A percentile compares a stretch with the other conserved stretches of the same genome.
These are phyloP conservation scores for Nesogale talazaci DNA, from an alignment of 2,113 vertebrate species.

Conservation along the genomic window DNA sequence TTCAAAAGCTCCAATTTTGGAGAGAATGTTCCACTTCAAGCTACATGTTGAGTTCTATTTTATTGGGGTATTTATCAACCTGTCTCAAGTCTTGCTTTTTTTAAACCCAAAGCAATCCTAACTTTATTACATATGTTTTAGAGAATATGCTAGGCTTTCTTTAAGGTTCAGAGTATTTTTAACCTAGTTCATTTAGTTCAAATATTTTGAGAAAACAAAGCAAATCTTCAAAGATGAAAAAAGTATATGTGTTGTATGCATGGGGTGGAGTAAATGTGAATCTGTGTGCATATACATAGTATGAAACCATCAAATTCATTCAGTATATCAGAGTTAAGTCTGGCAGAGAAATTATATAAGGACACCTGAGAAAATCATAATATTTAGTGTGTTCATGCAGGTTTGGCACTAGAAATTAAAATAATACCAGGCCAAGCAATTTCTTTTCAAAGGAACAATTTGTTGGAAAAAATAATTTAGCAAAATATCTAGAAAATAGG, in stretches of 20 bases:
- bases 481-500: slow-evolving; percentile 10
- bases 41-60: slow-evolving; percentile 51
- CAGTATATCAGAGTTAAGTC: not conserved
- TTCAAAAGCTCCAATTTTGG: slow-evolving; percentile 49
- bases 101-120: slow-evolving; percentile 24
- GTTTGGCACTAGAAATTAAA: not conserved
- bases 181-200: not conserved
- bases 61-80: slow-evolving; percentile 53
- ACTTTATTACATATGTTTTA: not conserved
- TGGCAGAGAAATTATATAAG: not conserved
- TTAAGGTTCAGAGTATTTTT: not conserved
- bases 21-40: slow-evolving; percentile 49
- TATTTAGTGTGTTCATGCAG: not conserved
- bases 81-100: slow-evolving; percentile 39
- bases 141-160: not conserved
- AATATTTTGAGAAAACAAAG: not conserved
- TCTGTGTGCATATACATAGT: not conserved
- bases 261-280: not conserved
- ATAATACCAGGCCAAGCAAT: not conserved
- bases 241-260: rapidly evolving
- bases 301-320: not conserved
- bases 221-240: not conserved
- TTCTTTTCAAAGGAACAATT: not conserved
- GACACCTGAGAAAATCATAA: not conserved
- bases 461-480: slow-evolving; percentile 4